Evolutionary conservation across 2,888 invertebrate species (phyloP).

Genomic region (Rhagophthalmus giganteus): DNA sequence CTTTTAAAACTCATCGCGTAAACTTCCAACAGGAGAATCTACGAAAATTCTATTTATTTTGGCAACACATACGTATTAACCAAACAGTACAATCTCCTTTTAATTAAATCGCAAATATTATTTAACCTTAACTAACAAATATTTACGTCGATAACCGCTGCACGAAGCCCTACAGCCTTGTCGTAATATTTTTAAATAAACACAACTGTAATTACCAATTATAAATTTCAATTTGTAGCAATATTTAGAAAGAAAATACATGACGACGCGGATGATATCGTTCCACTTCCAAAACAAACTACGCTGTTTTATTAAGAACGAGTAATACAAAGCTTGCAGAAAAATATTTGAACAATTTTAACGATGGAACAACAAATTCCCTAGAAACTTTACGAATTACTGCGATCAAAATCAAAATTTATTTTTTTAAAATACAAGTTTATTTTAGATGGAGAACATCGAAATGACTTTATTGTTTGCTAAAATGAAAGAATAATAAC

Average conservation of each 20-base stretch:
- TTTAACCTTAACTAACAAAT: conserved; percentile 28
- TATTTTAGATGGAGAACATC: not conserved
- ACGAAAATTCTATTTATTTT: conserved; percentile 1
- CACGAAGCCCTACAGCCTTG: conserved; percentile 18
- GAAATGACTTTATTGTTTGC: not conserved
- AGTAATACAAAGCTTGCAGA: conserved; percentile 24
- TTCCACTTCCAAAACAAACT: conserved; percentile 25
- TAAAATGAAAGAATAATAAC: too few relatives aligned
- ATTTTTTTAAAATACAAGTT: not conserved
- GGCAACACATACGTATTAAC: not conserved
- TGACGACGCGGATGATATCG: conserved; percentile 20
- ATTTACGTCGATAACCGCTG: conserved; percentile 24
- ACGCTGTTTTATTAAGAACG: conserved; percentile 24
- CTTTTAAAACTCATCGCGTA: too few relatives aligned
- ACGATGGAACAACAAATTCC: conserved; percentile 3
- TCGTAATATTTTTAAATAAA: conserved; percentile 31
- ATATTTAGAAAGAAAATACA: conserved; percentile 32
- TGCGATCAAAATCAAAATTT: not conserved
- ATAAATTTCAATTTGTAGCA: conserved; percentile 32
- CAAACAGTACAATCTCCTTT: conserved; percentile 11
- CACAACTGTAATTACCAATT: conserved; percentile 32
- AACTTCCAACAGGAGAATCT: too few relatives aligned
- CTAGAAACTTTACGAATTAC: not conserved
- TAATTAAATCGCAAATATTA: conserved; percentile 27
- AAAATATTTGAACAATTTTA: conserved; percentile 29